These are phyloP conservation scores for Hyperoplus immaculatus DNA, from an alignment of 2,797 vertebrate genomes.

Conservation along the genomic window DNA sequence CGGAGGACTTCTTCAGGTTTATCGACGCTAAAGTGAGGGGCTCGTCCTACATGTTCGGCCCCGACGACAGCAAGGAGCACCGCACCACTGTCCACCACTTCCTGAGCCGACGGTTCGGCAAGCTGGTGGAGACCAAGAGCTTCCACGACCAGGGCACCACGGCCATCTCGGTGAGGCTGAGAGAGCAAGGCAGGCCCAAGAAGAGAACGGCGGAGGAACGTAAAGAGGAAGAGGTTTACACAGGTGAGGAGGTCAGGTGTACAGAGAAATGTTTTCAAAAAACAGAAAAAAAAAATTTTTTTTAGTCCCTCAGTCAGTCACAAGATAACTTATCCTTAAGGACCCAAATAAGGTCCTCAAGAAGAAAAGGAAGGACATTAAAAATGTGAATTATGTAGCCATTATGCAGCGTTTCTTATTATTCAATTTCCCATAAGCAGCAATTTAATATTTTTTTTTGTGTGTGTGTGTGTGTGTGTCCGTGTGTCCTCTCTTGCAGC, in stretches of 20 bases:
- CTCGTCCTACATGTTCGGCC: constrained; percentile 90
- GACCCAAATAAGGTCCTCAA: not conserved
- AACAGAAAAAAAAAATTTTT: no score
- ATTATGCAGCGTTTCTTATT: not conserved
- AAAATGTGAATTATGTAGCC: not conserved
- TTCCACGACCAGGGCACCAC: constrained; percentile 83
- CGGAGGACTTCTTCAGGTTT: constrained; percentile 92
- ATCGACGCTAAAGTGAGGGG: constrained; percentile 91
- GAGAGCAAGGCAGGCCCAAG: constrained; percentile 82
- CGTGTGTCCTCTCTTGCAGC: constrained; percentile 79
- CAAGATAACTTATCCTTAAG: no score
- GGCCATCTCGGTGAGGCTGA: constrained; percentile 90
- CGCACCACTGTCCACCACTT: constrained; percentile 93
- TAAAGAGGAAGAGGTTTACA: constrained; percentile 86
- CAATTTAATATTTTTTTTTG: no score
- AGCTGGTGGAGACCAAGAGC: constrained; percentile 94
- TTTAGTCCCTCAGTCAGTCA: no score
- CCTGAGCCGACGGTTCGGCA: constrained; percentile 92
- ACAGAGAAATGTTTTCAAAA: no score
- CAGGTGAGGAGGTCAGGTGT: constrained; percentile 81
- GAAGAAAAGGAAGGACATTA: not conserved
- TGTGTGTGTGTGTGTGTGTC: no score
- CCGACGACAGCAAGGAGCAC: constrained; percentile 90
- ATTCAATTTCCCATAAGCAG: not conserved
- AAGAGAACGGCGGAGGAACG: constrained; percentile 85